Percentiles rank a stretch among this genome's conserved stretches.
Conservation (phyloP, 2,888 invertebrate species). For the Sphinx pinastri region DNA sequence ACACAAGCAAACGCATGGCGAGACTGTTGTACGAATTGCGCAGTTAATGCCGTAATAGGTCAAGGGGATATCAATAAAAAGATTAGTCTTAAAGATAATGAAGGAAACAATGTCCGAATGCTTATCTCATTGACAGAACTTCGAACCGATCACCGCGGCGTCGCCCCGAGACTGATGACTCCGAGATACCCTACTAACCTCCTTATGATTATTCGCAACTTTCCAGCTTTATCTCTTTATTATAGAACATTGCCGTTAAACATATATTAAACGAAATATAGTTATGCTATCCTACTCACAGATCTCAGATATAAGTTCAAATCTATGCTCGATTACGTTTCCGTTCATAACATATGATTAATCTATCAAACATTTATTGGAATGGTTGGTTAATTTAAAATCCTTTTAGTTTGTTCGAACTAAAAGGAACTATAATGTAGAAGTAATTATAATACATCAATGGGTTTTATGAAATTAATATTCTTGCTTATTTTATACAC, state of each 20-base stretch:
- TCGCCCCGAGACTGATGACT: slow-evolving; percentile 39
- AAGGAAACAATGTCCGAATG: slow-evolving; percentile 49
- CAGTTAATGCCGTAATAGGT: slow-evolving; percentile 65
- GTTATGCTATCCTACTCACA: neutral
- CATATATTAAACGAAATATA: neutral
- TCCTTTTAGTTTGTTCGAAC: no score
- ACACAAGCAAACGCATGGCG: slow-evolving; percentile 31
- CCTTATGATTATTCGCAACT: slow-evolving; percentile 47
- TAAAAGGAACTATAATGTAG: no score
- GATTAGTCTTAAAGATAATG: slow-evolving; percentile 51
- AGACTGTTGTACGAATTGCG: slow-evolving; percentile 48
- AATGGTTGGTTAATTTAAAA: no score
- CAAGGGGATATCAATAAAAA: slow-evolving; percentile 58
- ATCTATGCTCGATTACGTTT: no score
- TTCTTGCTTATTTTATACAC: no score
- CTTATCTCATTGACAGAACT: slow-evolving; percentile 51
- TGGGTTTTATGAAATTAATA: no score
- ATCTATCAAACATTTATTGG: no score
- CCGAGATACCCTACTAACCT: slow-evolving; percentile 65
- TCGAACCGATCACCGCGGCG: slow-evolving; percentile 38
- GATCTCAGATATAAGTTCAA: no score
- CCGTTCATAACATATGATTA: no score
- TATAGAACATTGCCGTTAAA: neutral
- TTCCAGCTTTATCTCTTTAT: slow-evolving; percentile 26
- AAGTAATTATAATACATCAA: no score